Evolutionary conservation across 2,888 invertebrate species (phyloP).

Genomic region (Erpobdella octoculata): DNA sequence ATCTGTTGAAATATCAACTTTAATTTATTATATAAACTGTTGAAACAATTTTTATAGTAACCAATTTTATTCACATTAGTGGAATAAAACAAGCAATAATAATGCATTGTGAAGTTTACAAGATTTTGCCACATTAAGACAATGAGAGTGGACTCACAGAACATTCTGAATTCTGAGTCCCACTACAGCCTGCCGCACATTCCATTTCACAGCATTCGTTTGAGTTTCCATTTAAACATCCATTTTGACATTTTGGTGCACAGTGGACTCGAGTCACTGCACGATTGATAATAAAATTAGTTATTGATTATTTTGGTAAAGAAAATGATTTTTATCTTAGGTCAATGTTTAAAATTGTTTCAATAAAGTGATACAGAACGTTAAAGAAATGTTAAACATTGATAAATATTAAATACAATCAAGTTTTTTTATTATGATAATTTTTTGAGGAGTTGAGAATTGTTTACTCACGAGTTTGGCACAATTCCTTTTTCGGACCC

Average conservation of each 20-base stretch:
- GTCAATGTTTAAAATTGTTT: too few species aligned
- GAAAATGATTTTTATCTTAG: too few species aligned
- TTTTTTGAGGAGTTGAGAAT: neutral
- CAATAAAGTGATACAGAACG: too few species aligned
- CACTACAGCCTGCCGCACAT: slow-evolving; percentile 21
- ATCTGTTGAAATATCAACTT: too few species aligned
- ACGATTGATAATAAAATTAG: neutral
- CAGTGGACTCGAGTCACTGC: slow-evolving; percentile 7
- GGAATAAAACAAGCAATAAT: neutral
- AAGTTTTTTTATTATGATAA: neutral
- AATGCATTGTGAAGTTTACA: neutral
- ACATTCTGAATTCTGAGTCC: slow-evolving; percentile 6
- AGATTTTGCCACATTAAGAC: neutral
- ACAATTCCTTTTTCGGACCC: neutral
- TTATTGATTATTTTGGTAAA: too few species aligned
- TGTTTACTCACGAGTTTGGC: slow-evolving; percentile 4
- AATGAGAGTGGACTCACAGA: neutral
- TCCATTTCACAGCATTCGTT: slow-evolving; percentile 27
- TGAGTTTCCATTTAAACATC: slow-evolving; percentile 1
- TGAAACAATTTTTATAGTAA: too few species aligned
- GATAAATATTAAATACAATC: neutral
- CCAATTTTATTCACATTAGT: too few species aligned
- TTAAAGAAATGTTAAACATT: neutral
- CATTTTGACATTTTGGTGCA: neutral
- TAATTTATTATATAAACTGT: too few species aligned